Base-by-base conservation (phyloP, 2,113 vertebrate species). In the Actenoides hombroni region DNA sequence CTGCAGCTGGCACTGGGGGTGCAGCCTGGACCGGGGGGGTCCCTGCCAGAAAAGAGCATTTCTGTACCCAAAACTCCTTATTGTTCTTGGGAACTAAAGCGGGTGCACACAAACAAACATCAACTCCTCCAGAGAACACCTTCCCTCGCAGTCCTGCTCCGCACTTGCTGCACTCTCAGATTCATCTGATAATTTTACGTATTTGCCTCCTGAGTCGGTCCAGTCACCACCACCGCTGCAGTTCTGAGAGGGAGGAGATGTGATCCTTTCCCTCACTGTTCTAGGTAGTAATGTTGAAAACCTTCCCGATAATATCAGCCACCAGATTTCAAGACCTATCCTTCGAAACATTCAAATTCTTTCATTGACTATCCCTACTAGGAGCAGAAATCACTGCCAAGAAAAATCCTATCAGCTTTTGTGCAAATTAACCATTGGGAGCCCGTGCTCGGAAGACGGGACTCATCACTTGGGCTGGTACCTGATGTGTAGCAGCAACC, bases 61-160 rank as follows among this genome's bases (percentile, higher is more conserved):
- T 48, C 80, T 2, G 4, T 3, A 5, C 53, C 57, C 61, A 2
- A 19, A 49, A 1, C 31, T 68, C 33, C 11, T 16, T 5, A 1
- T 51, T 8, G 1, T 19, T 44, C 57, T 26, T 2, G 6, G 82
- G 65, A 75, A 10, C 48, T 44, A 1, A 3, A 18, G 86, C 46
- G 61, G 74, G 46, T 11, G 42, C 16, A 5, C 20, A 10, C 44
- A 42, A 60, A 19, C 4, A 31, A 23, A 23, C 25, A 11, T 1
- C 2, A 0, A 13, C 51, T 53, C n/a, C 68, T 39, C 42, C 0
- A 5, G n/a, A 69, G 64, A 3, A 3, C 1, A 2, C 33, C 59
- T 11, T 33, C 40, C 64, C 83, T 49, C 1, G 0, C 4, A 31
- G 24, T 11, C 46, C 49, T 26, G 69, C 56, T 77, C 76, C 4